Evolutionary conservation across 2,797 vertebrate genomes (phyloP).

Genomic region (Sebastes ruberrimus): DNA sequence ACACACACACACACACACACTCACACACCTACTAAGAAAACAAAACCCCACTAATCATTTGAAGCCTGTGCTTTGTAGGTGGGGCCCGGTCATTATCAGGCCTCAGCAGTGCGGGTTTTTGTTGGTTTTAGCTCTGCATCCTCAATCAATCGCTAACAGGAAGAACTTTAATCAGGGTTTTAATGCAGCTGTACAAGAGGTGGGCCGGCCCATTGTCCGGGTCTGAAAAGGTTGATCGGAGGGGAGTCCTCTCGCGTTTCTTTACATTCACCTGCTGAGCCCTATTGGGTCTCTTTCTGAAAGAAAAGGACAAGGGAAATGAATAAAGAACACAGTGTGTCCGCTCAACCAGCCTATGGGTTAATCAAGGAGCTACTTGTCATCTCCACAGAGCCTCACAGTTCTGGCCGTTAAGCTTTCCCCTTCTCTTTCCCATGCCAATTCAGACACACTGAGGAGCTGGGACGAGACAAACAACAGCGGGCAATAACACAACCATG

Average conservation of each 20-base stretch:
- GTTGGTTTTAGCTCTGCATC: conserved; percentile 94
- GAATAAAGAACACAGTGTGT: conserved; percentile 90
- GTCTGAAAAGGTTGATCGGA: conserved; percentile 85
- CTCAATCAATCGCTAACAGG: conserved; percentile 91
- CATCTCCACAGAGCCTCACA: conserved; percentile 88
- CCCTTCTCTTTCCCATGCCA: conserved; percentile 82
- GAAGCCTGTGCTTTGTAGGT: conserved; percentile 83
- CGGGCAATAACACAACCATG: conserved; percentile 83
- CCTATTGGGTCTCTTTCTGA: conserved; percentile 96
- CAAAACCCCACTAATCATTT: conserved; percentile 83
- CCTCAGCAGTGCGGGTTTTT: conserved; percentile 85
- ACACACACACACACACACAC: conserved; percentile 43
- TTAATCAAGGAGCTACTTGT: conserved; percentile 91
- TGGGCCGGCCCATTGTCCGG: conserved; percentile 88
- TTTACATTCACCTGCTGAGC: conserved; percentile 99
- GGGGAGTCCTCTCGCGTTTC: conserved; percentile 91
- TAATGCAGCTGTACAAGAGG: conserved; percentile 90
- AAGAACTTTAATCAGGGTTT: conserved; percentile 96
- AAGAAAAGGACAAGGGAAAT: conserved; percentile 88
- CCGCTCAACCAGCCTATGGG: conserved; percentile 85
- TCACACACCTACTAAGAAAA: conserved; percentile 73
- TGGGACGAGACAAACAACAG: conserved; percentile 82
- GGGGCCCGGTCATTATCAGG: conserved; percentile 82
- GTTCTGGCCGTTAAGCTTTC: conserved; percentile 85
- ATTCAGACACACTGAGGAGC: conserved; percentile 87